Base-by-base conservation (phyloP, 2,797 vertebrate genomes). In the Odontamblyopus lacepedii region DNA sequence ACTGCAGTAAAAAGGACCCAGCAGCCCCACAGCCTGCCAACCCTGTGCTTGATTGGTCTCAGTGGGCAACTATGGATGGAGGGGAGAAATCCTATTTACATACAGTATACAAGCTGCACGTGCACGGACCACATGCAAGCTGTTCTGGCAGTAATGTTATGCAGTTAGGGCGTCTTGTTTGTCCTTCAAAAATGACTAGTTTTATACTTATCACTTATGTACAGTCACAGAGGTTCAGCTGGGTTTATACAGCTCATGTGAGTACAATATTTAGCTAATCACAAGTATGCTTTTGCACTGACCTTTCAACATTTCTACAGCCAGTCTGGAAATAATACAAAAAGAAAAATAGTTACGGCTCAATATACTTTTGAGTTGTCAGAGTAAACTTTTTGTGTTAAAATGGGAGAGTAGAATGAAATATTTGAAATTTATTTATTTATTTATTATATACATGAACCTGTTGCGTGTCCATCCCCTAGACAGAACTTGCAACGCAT, bases 11-110 rank as follows among this genome's bases (percentile, higher is more conserved):
- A 79, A 74, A 12, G 74, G 74, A 82, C 84, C 87, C 88, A 78
- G 57, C 79, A 74, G 81, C 87, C 82, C 81, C 75, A 74, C 85
- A 88, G 87, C 87, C 78, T 84, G 74, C 85, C 81, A 88, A 84
- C 83, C 76, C 83, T 75, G 62, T n/a, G 79, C 77, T 65, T 89
- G 88, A 90, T 88, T 89, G 86, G 88, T 89, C 90, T 91, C 89
- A 87, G 85, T 72, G 81, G 88, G 86, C 77, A 80, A 72, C 75
- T 6, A 74, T 63, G 61, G 82, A 85, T 61, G 72, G 59, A 84
- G 84, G 88, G 83, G 74, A 85, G 73, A 83, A 82, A 81, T 71
- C 79, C 78, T 79, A 83, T 88, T 78, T 75, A 78, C 84, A 79
- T 74, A 76, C 83, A 79, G 78, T 68, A 68, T 60, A 60, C 57